phyloP scores from a whole-genome alignment of 2,797 vertebrate genomes.

The Hydrocynus forskahlii region DNA sequence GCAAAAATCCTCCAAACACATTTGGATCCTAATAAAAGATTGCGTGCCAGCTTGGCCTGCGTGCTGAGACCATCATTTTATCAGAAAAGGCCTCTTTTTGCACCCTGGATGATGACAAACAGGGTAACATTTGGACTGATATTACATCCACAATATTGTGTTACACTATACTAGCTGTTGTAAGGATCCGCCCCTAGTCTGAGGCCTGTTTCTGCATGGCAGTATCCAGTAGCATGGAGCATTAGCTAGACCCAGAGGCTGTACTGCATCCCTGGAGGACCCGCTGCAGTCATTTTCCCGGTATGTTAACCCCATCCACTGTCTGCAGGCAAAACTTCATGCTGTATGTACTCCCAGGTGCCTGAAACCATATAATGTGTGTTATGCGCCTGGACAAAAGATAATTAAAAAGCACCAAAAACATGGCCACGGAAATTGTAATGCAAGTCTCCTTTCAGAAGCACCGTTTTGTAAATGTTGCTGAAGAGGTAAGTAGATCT shows the following conservation, averaged over 20 bases:
- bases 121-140: conserved; percentile 53
- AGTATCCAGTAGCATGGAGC: conserved; percentile 41
- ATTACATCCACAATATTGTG: conserved; percentile 53
- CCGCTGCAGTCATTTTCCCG: neutral
- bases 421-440: conserved; percentile 55
- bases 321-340: conserved; percentile 33
- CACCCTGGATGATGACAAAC: conserved; percentile 30
- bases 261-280: conserved; percentile 48
- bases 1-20: neutral
- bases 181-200: conserved; percentile 21
- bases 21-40: conserved; percentile 18
- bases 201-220: neutral
- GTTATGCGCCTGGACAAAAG: conserved; percentile 40
- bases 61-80: conserved; percentile 7
- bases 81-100: conserved; percentile 6
- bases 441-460: conserved; percentile 66
- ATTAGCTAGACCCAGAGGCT: conserved; percentile 11
- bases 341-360: conserved; percentile 46
- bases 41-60: conserved; percentile 42
- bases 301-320: neutral
- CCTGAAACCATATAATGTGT: conserved; percentile 53
- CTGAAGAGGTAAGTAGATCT: conserved; percentile 65
- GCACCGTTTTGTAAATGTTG: conserved; percentile 62
- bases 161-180: conserved; percentile 36
- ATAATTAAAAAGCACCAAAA: conserved; percentile 53